phyloP scores from a whole-genome alignment of 1,140 invertebrate genomes.

The Cydia strobilella region DNA sequence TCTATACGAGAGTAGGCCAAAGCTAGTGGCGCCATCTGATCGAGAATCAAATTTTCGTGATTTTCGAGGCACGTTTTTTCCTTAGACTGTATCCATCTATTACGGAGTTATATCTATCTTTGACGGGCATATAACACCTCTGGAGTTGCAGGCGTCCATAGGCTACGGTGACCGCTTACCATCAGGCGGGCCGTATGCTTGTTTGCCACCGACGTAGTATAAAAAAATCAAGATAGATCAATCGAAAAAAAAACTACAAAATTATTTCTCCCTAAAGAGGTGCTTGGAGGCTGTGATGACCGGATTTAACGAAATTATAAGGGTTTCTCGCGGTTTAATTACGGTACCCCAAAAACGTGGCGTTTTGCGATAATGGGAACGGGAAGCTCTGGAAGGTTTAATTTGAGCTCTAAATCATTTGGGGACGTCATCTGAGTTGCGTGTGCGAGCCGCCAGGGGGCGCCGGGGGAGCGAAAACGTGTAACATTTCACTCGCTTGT shows the following conservation, averaged over 20 bases:
- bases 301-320: conserved; percentile 36
- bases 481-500: conserved; percentile 39
- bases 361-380: conserved; percentile 31
- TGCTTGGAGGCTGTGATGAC: conserved; percentile 19
- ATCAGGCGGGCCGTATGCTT: too few relatives aligned
- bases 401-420: conserved; percentile 59
- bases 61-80: too few relatives aligned
- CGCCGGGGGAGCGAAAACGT: conserved; percentile 50
- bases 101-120: too few relatives aligned
- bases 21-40: too few relatives aligned
- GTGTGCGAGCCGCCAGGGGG: conserved; percentile 42
- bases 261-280: conserved; percentile 19
- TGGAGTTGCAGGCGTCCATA: too few relatives aligned
- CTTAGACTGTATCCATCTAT: too few relatives aligned
- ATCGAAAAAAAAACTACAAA: conserved; percentile 1
- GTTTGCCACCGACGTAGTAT: too few relatives aligned
- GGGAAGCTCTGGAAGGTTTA: conserved; percentile 44
- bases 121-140: too few relatives aligned
- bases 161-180: too few relatives aligned
- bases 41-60: too few relatives aligned
- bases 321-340: conserved; percentile 52
- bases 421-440: conserved; percentile 51
- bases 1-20: too few relatives aligned
- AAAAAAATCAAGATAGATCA: neutral
- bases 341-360: conserved; percentile 37